These are phyloP conservation scores for Apis dorsata DNA, from an alignment of 1,140 invertebrate genomes.

Conservation along the genomic window DNA sequence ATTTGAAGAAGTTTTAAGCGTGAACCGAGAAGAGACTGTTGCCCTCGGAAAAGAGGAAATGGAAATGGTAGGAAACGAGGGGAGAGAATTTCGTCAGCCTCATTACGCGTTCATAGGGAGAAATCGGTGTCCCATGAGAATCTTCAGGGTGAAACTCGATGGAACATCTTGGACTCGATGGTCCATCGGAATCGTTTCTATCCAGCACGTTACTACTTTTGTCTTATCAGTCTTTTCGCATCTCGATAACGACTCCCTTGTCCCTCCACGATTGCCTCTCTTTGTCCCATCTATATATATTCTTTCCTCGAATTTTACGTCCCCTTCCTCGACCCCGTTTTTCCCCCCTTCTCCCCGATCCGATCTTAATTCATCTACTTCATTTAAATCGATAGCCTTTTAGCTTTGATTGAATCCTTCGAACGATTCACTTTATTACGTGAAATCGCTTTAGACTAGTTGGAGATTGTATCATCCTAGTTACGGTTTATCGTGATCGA, in stretches of 20 bases:
- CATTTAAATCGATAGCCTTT: conserved; percentile 47
- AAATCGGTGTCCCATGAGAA: conserved; percentile 51
- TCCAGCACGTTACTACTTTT: conserved; percentile 50
- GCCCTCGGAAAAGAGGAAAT: background rate
- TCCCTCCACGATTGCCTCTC: background rate
- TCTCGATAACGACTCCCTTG: conserved; percentile 45
- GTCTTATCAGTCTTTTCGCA: conserved; percentile 56
- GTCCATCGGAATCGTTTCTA: conserved; percentile 49
- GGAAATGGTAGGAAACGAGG: conserved; percentile 10
- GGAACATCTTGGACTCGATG: conserved; percentile 57
- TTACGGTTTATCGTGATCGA: conserved; percentile 11
- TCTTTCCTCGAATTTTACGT: conserved; percentile 14
- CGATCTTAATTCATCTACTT: conserved; percentile 47
- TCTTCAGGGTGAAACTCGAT: conserved; percentile 10
- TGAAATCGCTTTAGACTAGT: conserved; percentile 2
- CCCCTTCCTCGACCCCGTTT: background rate
- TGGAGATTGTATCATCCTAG: background rate
- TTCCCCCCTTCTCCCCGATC: background rate
- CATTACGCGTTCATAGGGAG: conserved; percentile 51
- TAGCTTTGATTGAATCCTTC: conserved; percentile 43
- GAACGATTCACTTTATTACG: conserved; percentile 11
- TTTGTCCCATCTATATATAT: background rate
- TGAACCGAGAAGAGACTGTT: conserved; percentile 16
- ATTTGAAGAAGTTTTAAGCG: conserved; percentile 57
- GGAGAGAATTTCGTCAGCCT: conserved; percentile 43